Evolutionary conservation across 2,797 vertebrate species (phyloP).

Genomic region (Malurus splendens): DNA sequence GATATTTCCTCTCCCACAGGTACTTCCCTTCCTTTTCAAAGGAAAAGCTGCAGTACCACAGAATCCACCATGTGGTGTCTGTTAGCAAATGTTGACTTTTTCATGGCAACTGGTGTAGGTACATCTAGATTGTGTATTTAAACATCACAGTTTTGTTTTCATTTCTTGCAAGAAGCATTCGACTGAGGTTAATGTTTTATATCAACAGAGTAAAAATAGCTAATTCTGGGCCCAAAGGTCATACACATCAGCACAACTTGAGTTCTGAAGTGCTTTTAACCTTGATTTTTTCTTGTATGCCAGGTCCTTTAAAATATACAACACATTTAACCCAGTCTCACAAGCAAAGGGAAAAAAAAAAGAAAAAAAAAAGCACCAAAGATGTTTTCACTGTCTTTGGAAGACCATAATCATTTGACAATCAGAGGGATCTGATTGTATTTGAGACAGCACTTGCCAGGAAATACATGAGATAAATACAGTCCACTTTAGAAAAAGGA

Average conservation of each 20-base stretch:
- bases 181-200: slow-evolving; percentile 62
- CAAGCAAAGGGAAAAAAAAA: not conserved
- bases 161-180: slow-evolving; percentile 57
- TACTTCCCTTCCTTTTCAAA: not conserved
- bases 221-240: slow-evolving; percentile 63
- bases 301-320: slow-evolving; percentile 56
- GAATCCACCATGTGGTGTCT: slow-evolving; percentile 53
- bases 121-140: slow-evolving; percentile 55
- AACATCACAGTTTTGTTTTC: slow-evolving; percentile 64
- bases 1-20: not conserved
- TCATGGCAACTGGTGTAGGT: slow-evolving; percentile 46
- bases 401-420: not conserved
- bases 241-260: slow-evolving; percentile 60
- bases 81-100: slow-evolving; percentile 59
- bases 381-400: not conserved
- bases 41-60: slow-evolving; percentile 42
- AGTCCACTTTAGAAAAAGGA: not conserved
- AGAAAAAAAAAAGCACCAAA: not conserved
- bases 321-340: slow-evolving; percentile 26
- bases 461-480: not conserved
- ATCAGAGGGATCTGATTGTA: not conserved
- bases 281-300: slow-evolving; percentile 57
- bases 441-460: slow-evolving; percentile 13
- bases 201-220: slow-evolving; percentile 61
- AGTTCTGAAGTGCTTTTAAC: slow-evolving; percentile 64